Percentiles rank a stretch among this genome's conserved stretches.
phyloP scores from a whole-genome alignment of 2,113 vertebrate genomes.

The Notarius quadriscutis region DNA sequence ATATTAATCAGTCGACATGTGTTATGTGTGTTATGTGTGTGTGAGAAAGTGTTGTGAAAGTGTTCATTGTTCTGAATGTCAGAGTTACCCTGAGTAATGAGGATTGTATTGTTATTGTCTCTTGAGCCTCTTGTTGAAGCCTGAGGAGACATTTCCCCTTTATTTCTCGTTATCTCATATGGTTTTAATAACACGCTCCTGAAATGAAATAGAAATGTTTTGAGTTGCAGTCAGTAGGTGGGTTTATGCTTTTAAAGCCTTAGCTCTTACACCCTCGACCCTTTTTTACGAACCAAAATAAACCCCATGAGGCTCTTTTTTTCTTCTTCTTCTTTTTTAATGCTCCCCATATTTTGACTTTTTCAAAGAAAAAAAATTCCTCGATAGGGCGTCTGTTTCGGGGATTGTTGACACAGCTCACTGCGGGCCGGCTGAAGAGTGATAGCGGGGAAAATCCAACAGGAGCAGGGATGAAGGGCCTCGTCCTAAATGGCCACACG shows the following conservation, averaged over 20 bases:
- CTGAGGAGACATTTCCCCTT: not conserved
- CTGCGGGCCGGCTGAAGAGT: constrained; percentile 11
- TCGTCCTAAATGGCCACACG: constrained; percentile 35
- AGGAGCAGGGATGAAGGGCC: constrained; percentile 25
- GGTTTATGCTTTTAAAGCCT: not conserved
- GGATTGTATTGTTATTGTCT: not conserved
- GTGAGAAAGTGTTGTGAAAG: not conserved
- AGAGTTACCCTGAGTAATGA: not conserved
- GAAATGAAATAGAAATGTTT: not conserved
- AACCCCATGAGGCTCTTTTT: not conserved
- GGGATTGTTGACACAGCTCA: constrained; percentile 29
- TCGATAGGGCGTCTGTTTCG: not conserved
- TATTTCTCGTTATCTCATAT: not conserved
- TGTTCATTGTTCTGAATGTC: not conserved
- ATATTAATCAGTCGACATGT: not conserved
- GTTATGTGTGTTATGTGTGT: too few species aligned
- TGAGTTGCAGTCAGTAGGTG: not conserved
- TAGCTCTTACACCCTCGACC: not conserved
- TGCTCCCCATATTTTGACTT: not conserved
- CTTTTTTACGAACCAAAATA: not conserved
- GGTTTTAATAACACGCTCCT: not conserved
- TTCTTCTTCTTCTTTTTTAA: not conserved
- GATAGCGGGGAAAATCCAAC: constrained; percentile 23
- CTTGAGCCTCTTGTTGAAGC: not conserved
- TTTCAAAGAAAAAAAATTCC: not conserved